Percentiles rank a stretch among this genome's conserved stretches.
phyloP scores from a whole-genome alignment of 2,888 invertebrate species.

The Volucella inflata region DNA sequence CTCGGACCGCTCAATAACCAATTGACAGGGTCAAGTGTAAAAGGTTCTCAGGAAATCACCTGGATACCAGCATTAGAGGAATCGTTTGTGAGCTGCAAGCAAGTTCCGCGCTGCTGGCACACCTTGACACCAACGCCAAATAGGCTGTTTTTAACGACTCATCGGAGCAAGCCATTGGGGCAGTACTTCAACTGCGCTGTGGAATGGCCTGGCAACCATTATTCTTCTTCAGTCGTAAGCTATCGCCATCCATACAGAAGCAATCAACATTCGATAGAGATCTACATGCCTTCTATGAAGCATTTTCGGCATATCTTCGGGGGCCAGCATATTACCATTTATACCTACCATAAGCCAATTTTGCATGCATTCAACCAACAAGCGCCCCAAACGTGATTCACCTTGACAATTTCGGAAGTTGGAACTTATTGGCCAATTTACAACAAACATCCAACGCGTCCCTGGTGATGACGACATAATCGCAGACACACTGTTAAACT shows the following conservation, averaged over 20 bases:
- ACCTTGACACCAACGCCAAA: slow-evolving; percentile 16
- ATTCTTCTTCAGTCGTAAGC: slow-evolving; percentile 31
- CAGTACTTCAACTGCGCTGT: slow-evolving; percentile 1
- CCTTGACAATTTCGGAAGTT: slow-evolving; percentile 17
- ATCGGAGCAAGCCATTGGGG: slow-evolving; percentile 35
- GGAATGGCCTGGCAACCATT: slow-evolving; percentile 17
- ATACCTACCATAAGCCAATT: slow-evolving; percentile 4
- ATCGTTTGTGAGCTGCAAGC: not conserved
- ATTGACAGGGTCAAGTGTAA: not conserved
- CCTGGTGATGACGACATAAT: slow-evolving; percentile 11
- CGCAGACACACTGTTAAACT: not conserved
- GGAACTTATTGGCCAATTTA: slow-evolving; percentile 12
- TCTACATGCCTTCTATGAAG: slow-evolving; percentile 23
- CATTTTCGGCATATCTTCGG: slow-evolving; percentile 21
- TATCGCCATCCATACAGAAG: slow-evolving; percentile 14
- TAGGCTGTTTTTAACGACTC: not conserved
- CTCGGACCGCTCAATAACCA: not conserved
- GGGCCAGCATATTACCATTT: slow-evolving; percentile 6
- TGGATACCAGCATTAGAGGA: not conserved
- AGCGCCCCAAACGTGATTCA: not conserved
- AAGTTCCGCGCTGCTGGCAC: not conserved
- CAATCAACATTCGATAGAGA: slow-evolving; percentile 12
- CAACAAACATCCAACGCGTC: slow-evolving; percentile 3
- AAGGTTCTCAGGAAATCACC: not conserved
- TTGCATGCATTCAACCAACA: too few species aligned